Conservation (phyloP, 2,888 invertebrate species). For the Smittia aterrima region DNA sequence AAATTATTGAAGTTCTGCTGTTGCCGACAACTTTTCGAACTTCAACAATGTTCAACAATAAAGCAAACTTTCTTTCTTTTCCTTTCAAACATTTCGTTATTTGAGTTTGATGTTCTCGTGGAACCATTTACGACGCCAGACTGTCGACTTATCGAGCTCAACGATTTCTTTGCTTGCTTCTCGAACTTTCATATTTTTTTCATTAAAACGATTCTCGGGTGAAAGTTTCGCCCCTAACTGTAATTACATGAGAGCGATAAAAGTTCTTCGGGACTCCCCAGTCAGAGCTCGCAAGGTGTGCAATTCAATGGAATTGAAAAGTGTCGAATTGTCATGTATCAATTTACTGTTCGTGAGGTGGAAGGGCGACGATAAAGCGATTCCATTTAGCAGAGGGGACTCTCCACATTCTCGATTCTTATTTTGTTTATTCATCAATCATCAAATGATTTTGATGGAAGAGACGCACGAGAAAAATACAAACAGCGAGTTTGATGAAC, state of each 20-base stretch:
- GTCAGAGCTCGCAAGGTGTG: neutral
- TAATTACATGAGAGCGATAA: no score
- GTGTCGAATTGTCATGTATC: conserved; percentile 11
- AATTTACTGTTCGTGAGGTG: neutral
- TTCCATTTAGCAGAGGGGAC: neutral
- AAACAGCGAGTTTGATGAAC: no score
- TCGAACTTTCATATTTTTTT: no score
- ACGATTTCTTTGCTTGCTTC: no score
- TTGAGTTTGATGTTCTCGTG: neutral
- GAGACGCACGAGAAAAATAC: neutral
- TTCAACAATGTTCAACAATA: no score
- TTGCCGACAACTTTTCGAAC: neutral
- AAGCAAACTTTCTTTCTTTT: no score
- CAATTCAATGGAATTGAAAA: neutral
- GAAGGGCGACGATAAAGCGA: neutral
- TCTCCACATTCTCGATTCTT: neutral
- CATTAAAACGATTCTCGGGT: no score
- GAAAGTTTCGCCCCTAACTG: no score
- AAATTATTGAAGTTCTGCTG: neutral
- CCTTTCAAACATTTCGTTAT: neutral
- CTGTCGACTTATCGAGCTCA: neutral
- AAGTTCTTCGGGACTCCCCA: no score
- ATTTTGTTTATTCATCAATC: neutral
- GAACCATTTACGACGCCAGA: neutral
- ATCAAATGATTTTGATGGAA: neutral